Conservation (phyloP, 2,888 invertebrate species). For the Troides aeacus region DNA sequence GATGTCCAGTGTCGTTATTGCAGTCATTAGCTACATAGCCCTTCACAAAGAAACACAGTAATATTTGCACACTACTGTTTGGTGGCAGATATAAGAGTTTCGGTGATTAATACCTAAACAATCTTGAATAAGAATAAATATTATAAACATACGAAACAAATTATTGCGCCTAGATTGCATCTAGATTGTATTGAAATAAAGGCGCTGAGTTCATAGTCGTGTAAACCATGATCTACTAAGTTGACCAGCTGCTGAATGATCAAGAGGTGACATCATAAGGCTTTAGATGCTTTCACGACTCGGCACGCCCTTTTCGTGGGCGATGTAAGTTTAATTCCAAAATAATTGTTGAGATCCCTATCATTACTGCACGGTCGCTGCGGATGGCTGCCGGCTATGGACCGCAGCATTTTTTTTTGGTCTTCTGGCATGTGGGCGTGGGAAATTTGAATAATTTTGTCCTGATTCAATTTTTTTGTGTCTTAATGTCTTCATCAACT, state of each 20-base stretch:
- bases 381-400: conserved; percentile 65
- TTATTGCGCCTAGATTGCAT: background rate
- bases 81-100: too few species aligned
- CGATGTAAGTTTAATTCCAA: conserved; percentile 57
- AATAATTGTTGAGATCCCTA: conserved; percentile 71
- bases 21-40: too few species aligned
- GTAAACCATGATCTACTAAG: conserved; percentile 32
- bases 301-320: conserved; percentile 49
- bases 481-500: conserved; percentile 54
- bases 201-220: conserved; percentile 14
- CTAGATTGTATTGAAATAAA: conserved; percentile 6
- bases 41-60: too few species aligned
- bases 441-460: conserved; percentile 51
- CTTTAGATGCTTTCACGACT: conserved; percentile 48
- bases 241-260: conserved; percentile 32
- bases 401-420: conserved; percentile 49
- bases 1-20: too few species aligned
- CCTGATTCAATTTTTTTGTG: conserved; percentile 51
- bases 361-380: conserved; percentile 62
- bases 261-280: conserved; percentile 51
- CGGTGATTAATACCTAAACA: too few species aligned
- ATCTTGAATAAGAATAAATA: too few species aligned
- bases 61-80: too few species aligned
- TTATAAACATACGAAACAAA: too few species aligned
- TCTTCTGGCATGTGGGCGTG: conserved; percentile 52